These are phyloP conservation scores for Heliothis virescens DNA, from an alignment of 1,140 invertebrate species.

Conservation along the genomic window DNA sequence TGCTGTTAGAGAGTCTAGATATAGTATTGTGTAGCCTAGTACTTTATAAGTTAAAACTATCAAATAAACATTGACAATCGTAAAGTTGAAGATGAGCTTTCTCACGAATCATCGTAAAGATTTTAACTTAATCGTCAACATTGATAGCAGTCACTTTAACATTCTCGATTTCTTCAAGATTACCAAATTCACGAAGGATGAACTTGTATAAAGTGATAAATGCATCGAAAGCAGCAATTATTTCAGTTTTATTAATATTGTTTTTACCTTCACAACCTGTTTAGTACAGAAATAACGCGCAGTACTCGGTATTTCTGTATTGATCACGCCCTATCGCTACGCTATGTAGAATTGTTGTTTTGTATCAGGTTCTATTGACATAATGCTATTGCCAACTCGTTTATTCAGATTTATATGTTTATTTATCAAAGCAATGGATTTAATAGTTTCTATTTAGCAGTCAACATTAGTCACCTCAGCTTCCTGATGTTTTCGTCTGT, in stretches of 20 bases:
- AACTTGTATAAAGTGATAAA: background rate
- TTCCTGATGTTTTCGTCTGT: too few species aligned
- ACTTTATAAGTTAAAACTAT: background rate
- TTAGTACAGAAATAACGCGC: conserved; percentile 21
- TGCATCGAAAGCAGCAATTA: background rate
- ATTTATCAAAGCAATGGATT: background rate
- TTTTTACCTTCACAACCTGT: conserved; percentile 26
- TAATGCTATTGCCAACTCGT: background rate
- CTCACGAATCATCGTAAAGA: background rate
- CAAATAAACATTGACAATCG: background rate
- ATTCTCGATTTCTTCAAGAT: background rate
- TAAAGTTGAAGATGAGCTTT: background rate
- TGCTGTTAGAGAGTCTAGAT: background rate
- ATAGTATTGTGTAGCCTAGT: background rate
- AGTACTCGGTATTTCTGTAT: conserved; percentile 24
- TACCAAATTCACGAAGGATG: background rate
- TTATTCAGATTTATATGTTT: background rate
- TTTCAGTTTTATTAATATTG: conserved; percentile 7
- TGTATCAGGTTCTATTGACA: background rate
- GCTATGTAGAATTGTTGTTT: conserved; percentile 3
- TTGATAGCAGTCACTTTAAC: background rate
- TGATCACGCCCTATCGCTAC: conserved; percentile 18
- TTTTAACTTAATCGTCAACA: background rate
- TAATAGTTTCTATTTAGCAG: background rate
- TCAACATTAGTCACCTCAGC: too few species aligned